Conservation (phyloP, 2,113 vertebrate species). For the Tylochromis polylepis region DNA sequence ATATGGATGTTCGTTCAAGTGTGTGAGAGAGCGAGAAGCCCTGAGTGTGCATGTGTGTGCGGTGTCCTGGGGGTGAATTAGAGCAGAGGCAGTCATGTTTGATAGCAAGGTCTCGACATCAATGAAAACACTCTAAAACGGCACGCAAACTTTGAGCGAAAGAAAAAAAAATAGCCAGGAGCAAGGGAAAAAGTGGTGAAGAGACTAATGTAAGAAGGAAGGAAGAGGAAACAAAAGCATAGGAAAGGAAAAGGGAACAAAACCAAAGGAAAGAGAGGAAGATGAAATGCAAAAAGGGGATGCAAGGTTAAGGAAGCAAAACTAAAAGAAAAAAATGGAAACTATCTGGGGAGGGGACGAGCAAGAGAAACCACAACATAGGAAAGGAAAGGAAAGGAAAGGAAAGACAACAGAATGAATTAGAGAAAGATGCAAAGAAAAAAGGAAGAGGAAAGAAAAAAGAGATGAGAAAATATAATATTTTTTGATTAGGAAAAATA, state of each 20-base stretch:
- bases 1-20: constrained; percentile 21
- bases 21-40: constrained; percentile 6
- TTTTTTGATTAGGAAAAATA: neutral
- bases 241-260: neutral
- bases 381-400: neutral
- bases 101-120: constrained; percentile 85
- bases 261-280: neutral
- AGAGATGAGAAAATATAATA: neutral
- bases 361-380: neutral
- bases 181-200: neutral
- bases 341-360: too few relatives aligned
- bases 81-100: constrained; percentile 83
- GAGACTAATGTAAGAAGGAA: neutral
- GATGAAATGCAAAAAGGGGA: neutral
- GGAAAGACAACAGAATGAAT: neutral
- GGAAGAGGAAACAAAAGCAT: neutral
- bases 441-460: too few relatives aligned
- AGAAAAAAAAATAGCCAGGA: constrained; percentile 45
- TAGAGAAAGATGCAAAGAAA: neutral
- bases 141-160: constrained; percentile 77
- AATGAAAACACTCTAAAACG: constrained; percentile 90
- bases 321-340: neutral
- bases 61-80: constrained; percentile 70
- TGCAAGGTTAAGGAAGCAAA: too few relatives aligned
- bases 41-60: constrained; percentile 15